Percentiles rank a stretch among this genome's conserved stretches.
Evolutionary conservation across 2,888 invertebrate genomes (phyloP).

Genomic region (Willowsia nigromaculata): DNA sequence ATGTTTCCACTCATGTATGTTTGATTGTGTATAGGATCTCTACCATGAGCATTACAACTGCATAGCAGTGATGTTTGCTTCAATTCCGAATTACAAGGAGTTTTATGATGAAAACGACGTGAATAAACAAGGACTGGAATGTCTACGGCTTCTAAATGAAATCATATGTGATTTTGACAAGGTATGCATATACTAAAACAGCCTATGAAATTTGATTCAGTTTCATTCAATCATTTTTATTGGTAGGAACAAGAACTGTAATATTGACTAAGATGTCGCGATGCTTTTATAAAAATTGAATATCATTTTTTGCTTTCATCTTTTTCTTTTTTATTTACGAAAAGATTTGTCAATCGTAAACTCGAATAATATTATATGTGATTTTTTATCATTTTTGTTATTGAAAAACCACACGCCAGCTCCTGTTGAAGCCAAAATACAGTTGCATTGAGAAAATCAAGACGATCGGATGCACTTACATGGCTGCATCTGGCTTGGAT

Average conservation of each 20-base stretch:
- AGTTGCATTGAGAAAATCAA: slow-evolving; percentile 99
- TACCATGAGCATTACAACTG: slow-evolving; percentile 96
- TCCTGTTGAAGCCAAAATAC: slow-evolving; percentile 95
- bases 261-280: neutral
- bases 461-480: slow-evolving; percentile 98
- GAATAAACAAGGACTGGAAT: slow-evolving; percentile 97
- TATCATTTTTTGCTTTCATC: slow-evolving; percentile 17
- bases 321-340: neutral
- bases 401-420: slow-evolving; percentile 81
- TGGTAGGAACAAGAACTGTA: neutral
- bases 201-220: neutral
- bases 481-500: slow-evolving; percentile 93
- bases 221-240: neutral
- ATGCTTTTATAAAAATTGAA: slow-evolving; percentile 19
- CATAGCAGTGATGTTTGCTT: slow-evolving; percentile 98
- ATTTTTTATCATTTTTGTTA: slow-evolving; percentile 19
- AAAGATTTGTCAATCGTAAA: neutral
- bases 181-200: slow-evolving; percentile 82
- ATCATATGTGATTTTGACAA: slow-evolving; percentile 99
- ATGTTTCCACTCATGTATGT: slow-evolving; percentile 30
- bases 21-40: slow-evolving; percentile 85
- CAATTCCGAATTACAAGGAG: slow-evolving; percentile 98
- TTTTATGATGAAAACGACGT: slow-evolving; percentile 98
- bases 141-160: slow-evolving; percentile 95
- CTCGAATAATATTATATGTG: neutral